A percentile compares a stretch with the other conserved stretches of the same genome.
These are phyloP conservation scores for Agrypnia vestita DNA, from an alignment of 1,140 invertebrate species.

Conservation along the genomic window DNA sequence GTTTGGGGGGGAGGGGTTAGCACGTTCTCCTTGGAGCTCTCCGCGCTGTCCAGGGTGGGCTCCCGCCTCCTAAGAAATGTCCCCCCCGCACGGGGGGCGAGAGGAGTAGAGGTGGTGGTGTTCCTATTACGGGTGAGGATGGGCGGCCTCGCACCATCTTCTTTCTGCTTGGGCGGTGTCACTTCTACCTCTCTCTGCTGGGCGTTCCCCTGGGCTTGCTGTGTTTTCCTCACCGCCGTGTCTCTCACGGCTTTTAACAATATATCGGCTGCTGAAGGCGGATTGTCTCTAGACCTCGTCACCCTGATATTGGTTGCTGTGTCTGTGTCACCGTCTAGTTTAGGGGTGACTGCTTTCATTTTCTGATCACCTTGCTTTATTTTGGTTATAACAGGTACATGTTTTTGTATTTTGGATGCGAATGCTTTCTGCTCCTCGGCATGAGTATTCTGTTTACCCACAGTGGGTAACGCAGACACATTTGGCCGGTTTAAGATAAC, in stretches of 20 bases:
- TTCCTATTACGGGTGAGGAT: conserved; percentile 26
- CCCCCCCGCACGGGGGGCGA: conserved; percentile 6
- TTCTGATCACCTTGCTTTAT: conserved; percentile 47
- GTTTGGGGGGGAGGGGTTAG: conserved; percentile 8
- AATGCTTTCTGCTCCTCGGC: conserved; percentile 38
- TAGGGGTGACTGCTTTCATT: conserved; percentile 28
- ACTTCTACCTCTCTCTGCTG: not conserved
- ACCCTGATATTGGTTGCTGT: conserved; percentile 40
- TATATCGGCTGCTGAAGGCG: conserved; percentile 42
- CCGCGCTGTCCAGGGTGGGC: conserved; percentile 42
- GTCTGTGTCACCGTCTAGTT: not conserved
- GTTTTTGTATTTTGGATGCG: conserved; percentile 49
- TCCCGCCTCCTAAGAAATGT: conserved; percentile 50
- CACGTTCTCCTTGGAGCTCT: conserved; percentile 59
- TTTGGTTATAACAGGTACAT: conserved; percentile 16
- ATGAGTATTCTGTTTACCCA: not conserved
- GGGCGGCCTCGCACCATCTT: not conserved
- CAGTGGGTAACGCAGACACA: conserved; percentile 22
- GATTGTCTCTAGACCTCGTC: conserved; percentile 56
- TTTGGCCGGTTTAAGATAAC: conserved; percentile 48
- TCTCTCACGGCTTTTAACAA: conserved; percentile 39
- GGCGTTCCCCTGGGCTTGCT: not conserved
- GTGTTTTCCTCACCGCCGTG: conserved; percentile 11
- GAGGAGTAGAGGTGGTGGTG: not conserved
- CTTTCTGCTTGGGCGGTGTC: not conserved